phyloP scores from a whole-genome alignment of 2,888 invertebrate species.

The Pedicia rivosa region DNA sequence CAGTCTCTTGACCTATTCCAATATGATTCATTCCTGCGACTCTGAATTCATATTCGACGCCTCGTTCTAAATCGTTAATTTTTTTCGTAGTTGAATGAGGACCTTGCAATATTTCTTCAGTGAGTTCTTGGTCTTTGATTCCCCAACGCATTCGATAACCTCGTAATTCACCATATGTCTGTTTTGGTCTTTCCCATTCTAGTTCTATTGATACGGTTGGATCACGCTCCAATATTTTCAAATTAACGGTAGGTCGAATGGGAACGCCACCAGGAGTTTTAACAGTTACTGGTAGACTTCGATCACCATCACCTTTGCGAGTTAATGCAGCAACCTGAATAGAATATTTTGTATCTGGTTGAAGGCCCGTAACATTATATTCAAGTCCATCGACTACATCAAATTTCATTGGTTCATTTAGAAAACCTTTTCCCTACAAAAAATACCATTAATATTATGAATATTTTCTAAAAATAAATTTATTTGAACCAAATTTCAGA shows the following conservation, averaged over 20 bases:
- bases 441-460: neutral
- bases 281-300: constrained; percentile 69
- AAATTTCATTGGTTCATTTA: constrained; percentile 76
- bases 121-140: constrained; percentile 61
- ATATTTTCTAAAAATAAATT: constrained; percentile 1
- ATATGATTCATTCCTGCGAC: constrained; percentile 92
- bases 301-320: constrained; percentile 89
- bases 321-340: constrained; percentile 93
- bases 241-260: constrained; percentile 61
- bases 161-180: constrained; percentile 75
- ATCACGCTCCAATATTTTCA: constrained; percentile 71
- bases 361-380: constrained; percentile 73
- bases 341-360: constrained; percentile 89
- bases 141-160: constrained; percentile 81
- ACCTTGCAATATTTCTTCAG: constrained; percentile 54
- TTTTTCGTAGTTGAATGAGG: constrained; percentile 51
- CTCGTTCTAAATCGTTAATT: constrained; percentile 71
- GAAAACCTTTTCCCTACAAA: constrained; percentile 40
- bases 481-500: neutral
- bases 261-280: constrained; percentile 91
- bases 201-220: constrained; percentile 79
- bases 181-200: constrained; percentile 81
- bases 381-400: constrained; percentile 73
- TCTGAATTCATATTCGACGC: constrained; percentile 90
- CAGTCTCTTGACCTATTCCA: constrained; percentile 87